These are phyloP conservation scores for Parnassius mnemosyne DNA, from an alignment of 2,888 invertebrate genomes.

Conservation along the genomic window DNA sequence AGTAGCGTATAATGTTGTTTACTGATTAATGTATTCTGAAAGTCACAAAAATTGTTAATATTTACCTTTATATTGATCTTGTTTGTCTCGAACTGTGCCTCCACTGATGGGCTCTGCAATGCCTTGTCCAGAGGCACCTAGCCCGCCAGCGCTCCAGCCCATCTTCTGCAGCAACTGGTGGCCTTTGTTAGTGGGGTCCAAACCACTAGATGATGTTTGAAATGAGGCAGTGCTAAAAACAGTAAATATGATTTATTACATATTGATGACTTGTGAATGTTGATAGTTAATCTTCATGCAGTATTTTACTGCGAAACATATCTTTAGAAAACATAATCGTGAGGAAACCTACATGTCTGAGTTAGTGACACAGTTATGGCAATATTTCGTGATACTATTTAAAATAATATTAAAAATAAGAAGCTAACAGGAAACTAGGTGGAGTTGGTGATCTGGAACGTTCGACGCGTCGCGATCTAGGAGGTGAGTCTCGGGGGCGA, in stretches of 20 bases:
- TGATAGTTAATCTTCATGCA: no score
- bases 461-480: slow-evolving; percentile 62
- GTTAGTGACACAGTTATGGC: background rate
- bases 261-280: no score
- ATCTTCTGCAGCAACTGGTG: slow-evolving; percentile 98
- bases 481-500: slow-evolving; percentile 72
- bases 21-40: no score
- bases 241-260: background rate
- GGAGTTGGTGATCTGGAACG: slow-evolving; percentile 77
- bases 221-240: slow-evolving; percentile 44
- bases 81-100: slow-evolving; percentile 92
- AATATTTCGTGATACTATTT: background rate
- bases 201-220: slow-evolving; percentile 79
- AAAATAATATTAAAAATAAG: background rate
- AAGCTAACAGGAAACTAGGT: slow-evolving; percentile 87
- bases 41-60: background rate
- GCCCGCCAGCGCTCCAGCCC: slow-evolving; percentile 98
- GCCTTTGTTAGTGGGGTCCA: slow-evolving; percentile 96
- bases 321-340: background rate
- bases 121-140: slow-evolving; percentile 97
- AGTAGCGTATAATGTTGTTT: no score
- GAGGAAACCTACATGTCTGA: background rate
- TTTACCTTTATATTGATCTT: slow-evolving; percentile 92
- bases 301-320: no score
- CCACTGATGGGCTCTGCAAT: slow-evolving; percentile 96